Conservation (phyloP, 2,888 invertebrate genomes). For the Tipula unca region DNA sequence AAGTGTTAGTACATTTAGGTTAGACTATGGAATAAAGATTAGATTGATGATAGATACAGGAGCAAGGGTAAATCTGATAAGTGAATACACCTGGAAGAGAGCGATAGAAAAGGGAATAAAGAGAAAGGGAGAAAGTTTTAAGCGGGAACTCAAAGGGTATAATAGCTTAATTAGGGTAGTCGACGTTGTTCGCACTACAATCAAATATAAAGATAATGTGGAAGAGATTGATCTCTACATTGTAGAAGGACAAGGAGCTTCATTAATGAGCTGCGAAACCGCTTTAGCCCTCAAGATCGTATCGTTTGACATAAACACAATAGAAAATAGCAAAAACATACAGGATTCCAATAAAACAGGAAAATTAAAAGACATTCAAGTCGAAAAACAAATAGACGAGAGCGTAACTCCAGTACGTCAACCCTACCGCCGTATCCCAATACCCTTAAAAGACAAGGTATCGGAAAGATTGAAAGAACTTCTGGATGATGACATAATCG, state of each 20-base stretch:
- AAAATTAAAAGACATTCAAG: constrained; percentile 29
- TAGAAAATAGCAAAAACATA: constrained; percentile 16
- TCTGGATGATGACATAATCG: neutral
- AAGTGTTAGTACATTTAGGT: too few relatives aligned
- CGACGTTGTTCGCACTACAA: neutral
- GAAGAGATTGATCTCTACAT: neutral
- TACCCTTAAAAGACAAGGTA: neutral
- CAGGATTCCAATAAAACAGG: constrained; percentile 23
- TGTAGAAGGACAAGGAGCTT: neutral
- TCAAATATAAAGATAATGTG: neutral
- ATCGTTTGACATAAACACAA: neutral
- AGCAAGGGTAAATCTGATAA: too few relatives aligned
- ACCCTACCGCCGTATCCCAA: neutral
- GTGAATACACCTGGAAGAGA: too few relatives aligned
- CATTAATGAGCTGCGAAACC: neutral
- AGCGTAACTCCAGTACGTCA: constrained; percentile 27
- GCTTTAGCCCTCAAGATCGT: neutral
- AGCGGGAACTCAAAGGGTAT: neutral
- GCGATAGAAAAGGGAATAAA: too few relatives aligned
- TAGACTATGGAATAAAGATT: too few relatives aligned
- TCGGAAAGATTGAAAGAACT: neutral
- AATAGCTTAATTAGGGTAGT: neutral
- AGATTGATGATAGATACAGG: too few relatives aligned
- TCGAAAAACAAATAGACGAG: constrained; percentile 28
- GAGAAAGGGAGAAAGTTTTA: neutral